These are phyloP conservation scores for Cyphomyrus discorhynchus DNA, from an alignment of 2,113 vertebrate species.

Conservation along the genomic window DNA sequence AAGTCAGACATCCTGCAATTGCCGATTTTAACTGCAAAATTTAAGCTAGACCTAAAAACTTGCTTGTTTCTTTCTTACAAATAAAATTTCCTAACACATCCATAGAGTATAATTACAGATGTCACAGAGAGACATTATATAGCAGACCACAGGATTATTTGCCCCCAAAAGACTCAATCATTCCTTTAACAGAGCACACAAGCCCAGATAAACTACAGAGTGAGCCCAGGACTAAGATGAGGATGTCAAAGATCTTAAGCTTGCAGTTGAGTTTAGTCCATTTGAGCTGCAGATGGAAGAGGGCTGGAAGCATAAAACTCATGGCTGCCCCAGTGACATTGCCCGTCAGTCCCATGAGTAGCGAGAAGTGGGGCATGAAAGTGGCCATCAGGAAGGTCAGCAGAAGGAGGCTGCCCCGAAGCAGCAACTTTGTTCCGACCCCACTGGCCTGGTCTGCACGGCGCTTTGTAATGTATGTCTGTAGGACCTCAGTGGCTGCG, in stretches of 20 bases:
- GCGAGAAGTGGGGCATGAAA: slow-evolving; percentile 62
- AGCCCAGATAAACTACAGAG: slow-evolving; percentile 63
- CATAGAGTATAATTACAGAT: not conserved
- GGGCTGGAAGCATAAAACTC: slow-evolving; percentile 68
- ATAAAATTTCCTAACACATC: not conserved
- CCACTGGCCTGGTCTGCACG: not conserved
- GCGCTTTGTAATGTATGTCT: slow-evolving; percentile 43
- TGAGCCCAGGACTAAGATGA: slow-evolving; percentile 60
- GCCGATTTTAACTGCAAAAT: not conserved
- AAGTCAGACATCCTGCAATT: not conserved
- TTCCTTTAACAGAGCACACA: slow-evolving; percentile 62
- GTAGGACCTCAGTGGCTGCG: slow-evolving; percentile 62
- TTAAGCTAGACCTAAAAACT: not conserved
- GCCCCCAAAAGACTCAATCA: slow-evolving; percentile 47
- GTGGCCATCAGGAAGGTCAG: slow-evolving; percentile 62
- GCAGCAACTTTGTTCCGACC: slow-evolving; percentile 27
- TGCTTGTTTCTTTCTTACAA: not conserved
- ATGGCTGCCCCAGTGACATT: slow-evolving; percentile 63
- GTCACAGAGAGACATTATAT: not conserved
- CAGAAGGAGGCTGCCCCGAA: slow-evolving; percentile 57
- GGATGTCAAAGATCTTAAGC: slow-evolving; percentile 55
- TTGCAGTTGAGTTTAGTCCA: slow-evolving; percentile 51
- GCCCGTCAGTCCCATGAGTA: slow-evolving; percentile 69
- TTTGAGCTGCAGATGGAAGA: slow-evolving; percentile 68
- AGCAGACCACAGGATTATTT: not conserved